A percentile compares a stretch with the other conserved stretches of the same genome.
Evolutionary conservation across 2,797 vertebrate species (phyloP).

Genomic region (Steatocranus sp.): DNA sequence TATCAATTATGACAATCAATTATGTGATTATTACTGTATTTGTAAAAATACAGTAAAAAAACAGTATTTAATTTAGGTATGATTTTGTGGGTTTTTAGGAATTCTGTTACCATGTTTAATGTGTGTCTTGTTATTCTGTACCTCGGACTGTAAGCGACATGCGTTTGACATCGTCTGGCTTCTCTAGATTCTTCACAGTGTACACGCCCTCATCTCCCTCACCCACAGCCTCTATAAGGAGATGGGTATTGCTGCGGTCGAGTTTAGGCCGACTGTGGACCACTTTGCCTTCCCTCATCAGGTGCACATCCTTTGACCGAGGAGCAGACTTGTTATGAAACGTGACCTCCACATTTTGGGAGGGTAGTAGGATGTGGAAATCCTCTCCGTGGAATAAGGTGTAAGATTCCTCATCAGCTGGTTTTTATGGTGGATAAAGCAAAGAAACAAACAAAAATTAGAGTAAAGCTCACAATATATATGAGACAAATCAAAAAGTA

Average conservation of each 20-base stretch:
- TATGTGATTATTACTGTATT: background rate
- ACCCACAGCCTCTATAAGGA: conserved; percentile 65
- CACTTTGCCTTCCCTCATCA: conserved; percentile 51
- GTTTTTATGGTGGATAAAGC: background rate
- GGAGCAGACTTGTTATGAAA: conserved; percentile 43
- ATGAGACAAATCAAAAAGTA: background rate
- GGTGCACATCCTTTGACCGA: background rate
- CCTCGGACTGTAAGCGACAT: conserved; percentile 73
- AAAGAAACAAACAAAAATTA: background rate
- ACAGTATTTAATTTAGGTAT: background rate
- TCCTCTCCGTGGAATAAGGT: conserved; percentile 67
- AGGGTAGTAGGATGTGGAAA: conserved; percentile 66
- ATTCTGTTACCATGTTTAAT: background rate
- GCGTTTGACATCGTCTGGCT: conserved; percentile 15
- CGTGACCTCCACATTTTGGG: conserved; percentile 30
- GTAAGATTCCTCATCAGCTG: conserved; percentile 29
- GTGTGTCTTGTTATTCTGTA: conserved; percentile 18
- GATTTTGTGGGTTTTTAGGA: background rate
- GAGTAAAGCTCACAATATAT: background rate
- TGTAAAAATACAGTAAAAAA: background rate
- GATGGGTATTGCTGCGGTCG: conserved; percentile 23
- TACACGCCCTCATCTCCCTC: conserved; percentile 76
- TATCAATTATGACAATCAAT: background rate
- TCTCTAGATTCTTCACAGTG: conserved; percentile 55
- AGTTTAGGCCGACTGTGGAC: conserved; percentile 48